Conservation (phyloP, 2,797 vertebrate species). For the Cercopithecus petaurista region DNA sequence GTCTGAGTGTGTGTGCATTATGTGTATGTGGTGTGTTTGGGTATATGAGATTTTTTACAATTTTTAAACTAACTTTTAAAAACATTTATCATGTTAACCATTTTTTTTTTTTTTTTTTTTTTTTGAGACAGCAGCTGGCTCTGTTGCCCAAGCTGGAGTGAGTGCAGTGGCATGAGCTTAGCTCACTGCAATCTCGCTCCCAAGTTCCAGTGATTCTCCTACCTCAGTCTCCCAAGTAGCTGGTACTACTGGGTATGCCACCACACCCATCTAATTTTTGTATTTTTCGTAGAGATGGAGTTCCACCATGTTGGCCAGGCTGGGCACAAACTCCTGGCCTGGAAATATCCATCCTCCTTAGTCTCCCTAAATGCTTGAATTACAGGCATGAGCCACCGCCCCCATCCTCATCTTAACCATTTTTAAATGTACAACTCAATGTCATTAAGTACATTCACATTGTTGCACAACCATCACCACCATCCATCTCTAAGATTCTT, state of each 20-base stretch:
- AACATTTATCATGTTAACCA: not conserved
- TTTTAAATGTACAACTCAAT: not conserved
- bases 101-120: too few relatives aligned
- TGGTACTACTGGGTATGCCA: not conserved
- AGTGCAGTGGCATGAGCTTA: not conserved
- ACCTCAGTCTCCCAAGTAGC: not conserved
- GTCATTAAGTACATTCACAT: not conserved
- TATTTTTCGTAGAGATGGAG: not conserved
- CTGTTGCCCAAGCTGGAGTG: too few relatives aligned
- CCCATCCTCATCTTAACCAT: not conserved
- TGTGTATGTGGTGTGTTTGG: not conserved
- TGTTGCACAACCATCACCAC: not conserved
- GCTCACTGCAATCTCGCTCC: not conserved
- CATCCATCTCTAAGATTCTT: not conserved
- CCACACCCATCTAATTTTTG: not conserved
- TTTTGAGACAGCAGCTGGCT: not conserved
- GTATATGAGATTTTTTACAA: not conserved
- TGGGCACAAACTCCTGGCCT: not conserved
- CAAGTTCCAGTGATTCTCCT: not conserved
- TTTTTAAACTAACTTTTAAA: not conserved
- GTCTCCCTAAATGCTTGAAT: too few relatives aligned
- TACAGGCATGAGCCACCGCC: accelerated
- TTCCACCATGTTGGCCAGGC: not conserved
- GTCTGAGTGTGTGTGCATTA: not conserved
- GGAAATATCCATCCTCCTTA: not conserved